Conservation (phyloP, 2,888 invertebrate genomes). For the Agonopterix alstromeriana region DNA sequence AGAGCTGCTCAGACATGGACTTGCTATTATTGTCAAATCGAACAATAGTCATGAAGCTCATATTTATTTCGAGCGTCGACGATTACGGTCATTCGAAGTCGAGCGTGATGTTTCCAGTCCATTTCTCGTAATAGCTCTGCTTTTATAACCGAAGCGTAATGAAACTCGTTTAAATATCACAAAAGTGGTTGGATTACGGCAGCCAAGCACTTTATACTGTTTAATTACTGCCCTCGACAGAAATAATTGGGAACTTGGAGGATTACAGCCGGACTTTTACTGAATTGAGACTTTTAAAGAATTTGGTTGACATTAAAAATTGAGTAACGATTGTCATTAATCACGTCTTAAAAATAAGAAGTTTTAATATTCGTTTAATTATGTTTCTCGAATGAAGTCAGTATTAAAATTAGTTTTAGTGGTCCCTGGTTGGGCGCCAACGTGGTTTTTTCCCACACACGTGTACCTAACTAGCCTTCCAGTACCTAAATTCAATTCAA, state of each 20-base stretch:
- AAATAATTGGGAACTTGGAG: conserved; percentile 70
- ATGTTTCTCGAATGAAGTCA: background rate
- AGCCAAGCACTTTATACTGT: conserved; percentile 65
- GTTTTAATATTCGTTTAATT: background rate
- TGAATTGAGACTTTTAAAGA: conserved; percentile 32
- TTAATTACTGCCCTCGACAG: conserved; percentile 70
- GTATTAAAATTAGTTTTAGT: too few relatives aligned
- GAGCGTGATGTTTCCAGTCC: conserved; percentile 69
- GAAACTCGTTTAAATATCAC: conserved; percentile 74
- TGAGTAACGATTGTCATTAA: background rate
- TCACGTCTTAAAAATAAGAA: too few relatives aligned
- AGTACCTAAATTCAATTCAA: too few relatives aligned
- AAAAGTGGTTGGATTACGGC: conserved; percentile 71
- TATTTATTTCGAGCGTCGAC: conserved; percentile 48
- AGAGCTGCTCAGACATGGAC: too few relatives aligned
- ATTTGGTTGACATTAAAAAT: conserved; percentile 1
- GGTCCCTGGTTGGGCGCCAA: too few relatives aligned
- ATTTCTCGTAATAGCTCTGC: conserved; percentile 66
- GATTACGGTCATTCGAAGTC: conserved; percentile 63
- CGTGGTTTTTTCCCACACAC: too few relatives aligned
- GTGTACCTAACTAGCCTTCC: too few relatives aligned
- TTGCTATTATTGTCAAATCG: conserved; percentile 4
- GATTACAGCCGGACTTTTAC: conserved; percentile 55
- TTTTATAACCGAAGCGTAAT: conserved; percentile 72
- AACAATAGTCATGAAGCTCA: conserved; percentile 20